Evolutionary conservation across 2,888 invertebrate species (phyloP), one percentile per base, ranked within the genome.

Genomic region (Athalia cordata): DNA sequence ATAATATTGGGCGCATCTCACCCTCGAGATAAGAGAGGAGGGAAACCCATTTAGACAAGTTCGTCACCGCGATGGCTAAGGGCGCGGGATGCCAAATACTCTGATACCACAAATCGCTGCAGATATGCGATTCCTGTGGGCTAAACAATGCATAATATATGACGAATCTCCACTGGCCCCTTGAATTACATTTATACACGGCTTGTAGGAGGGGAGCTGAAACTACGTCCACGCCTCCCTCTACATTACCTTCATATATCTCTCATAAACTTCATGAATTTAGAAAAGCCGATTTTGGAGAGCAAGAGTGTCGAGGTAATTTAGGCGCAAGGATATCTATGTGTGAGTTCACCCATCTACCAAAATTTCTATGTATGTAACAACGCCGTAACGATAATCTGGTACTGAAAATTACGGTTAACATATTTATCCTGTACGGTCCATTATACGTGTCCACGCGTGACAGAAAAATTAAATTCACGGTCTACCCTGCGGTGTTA

Each of bases 101-200:
- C 59, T 57, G 59, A 47, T 59, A 72, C 72, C 72, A 15, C 72
- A 72, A 72, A 72, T 72, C 72, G 72, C 57, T 70, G 47, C 57
- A 72, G 72, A 72, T 72, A 72, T 49, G 72, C 72, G 59, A 72
- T 72, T 72, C 72, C 72, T 72, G 72, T 13, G 59, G 72, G 47
- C 72, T 47, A 45, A 72, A 72, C 72, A 72, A 72, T 72, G 57
- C 72, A 72, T 72, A 72, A 72, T 72, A 72, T 72, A 72, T 72
- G 7, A 65, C 72, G 57, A n/a, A 47, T 57, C 13, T 55, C 72
- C 68, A n/a, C 3, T 29, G n/a, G 55, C 55, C 68, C 72, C 72
- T 47, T 72, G 59, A 29, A 13, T 29, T 59, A 57, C 72, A 59
- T 72, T 52, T 57, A 72, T 59, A 13, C 13, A 68, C 52, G 68